A percentile compares a stretch with the other conserved stretches of the same genome.
phyloP scores from a whole-genome alignment of 2,888 invertebrate genomes.

The Drosophila quinaria region DNA sequence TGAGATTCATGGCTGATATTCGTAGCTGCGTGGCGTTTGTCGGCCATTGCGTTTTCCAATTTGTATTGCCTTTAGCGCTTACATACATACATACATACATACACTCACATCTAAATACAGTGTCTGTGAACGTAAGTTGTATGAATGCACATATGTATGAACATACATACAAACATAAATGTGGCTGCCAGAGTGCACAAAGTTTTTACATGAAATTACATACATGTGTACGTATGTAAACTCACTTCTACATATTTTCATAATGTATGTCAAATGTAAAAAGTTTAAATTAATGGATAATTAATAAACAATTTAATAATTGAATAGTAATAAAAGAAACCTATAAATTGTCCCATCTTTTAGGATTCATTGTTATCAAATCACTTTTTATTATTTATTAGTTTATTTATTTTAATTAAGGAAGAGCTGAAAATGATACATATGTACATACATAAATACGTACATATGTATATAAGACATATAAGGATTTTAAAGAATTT shows the following conservation, averaged over 20 bases:
- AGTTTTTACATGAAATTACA: slow-evolving; percentile 45
- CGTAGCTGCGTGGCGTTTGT: slow-evolving; percentile 73
- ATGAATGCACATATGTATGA: not conserved
- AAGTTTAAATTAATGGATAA: slow-evolving; percentile 50
- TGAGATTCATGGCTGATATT: slow-evolving; percentile 55
- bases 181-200: slow-evolving; percentile 41
- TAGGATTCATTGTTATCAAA: not conserved
- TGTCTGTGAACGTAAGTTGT: slow-evolving; percentile 12
- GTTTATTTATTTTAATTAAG: not conserved
- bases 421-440: not conserved
- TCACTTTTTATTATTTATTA: not conserved
- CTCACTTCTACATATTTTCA: not conserved
- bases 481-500: not conserved
- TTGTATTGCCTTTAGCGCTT: slow-evolving; percentile 65
- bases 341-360: not conserved
- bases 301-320: not conserved
- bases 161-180: slow-evolving; percentile 27
- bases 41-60: slow-evolving; percentile 78
- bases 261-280: slow-evolving; percentile 7
- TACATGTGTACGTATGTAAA: no score
- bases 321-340: no score
- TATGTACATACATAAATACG: no score
- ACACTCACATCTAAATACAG: slow-evolving; percentile 19
- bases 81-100: slow-evolving; percentile 44
- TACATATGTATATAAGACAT: no score